Conservation (phyloP, 1,140 invertebrate species). For the Drosophila teissieri region DNA sequence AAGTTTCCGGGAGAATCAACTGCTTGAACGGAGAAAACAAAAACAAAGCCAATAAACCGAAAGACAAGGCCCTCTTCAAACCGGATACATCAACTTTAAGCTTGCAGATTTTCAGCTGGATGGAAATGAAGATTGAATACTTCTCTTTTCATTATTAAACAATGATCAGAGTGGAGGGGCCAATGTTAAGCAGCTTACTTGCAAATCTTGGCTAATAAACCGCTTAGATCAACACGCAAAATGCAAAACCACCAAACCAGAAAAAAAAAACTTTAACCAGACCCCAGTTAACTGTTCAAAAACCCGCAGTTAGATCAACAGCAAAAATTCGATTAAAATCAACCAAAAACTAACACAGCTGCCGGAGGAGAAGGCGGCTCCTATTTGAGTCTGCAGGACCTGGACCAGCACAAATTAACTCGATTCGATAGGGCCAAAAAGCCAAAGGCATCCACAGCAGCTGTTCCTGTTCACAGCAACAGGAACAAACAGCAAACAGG, state of each 20-base stretch:
- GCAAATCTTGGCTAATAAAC: conserved; percentile 54
- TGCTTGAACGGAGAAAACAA: conserved; percentile 14
- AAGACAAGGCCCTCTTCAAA: conserved; percentile 20
- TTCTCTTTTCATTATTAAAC: conserved; percentile 47
- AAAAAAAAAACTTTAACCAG: conserved; percentile 47
- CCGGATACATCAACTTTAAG: conserved; percentile 34
- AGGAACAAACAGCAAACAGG: conserved; percentile 7
- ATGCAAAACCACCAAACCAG: conserved; percentile 25
- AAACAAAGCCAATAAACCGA: conserved; percentile 26
- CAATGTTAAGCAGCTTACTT: conserved; percentile 41
- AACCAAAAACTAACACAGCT: conserved; percentile 49
- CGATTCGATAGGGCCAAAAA: conserved; percentile 53
- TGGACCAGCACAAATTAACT: conserved; percentile 55
- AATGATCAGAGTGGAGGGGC: conserved; percentile 25
- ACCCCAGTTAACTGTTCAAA: neutral
- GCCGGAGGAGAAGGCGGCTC: conserved; percentile 4
- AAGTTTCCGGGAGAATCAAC: conserved; percentile 31
- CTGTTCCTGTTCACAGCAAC: conserved; percentile 44
- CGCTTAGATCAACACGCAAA: conserved; percentile 58
- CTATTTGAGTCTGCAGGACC: conserved; percentile 18
- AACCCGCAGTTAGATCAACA: conserved; percentile 22
- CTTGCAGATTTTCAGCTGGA: neutral
- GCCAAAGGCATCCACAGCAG: conserved; percentile 33
- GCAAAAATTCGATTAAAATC: conserved; percentile 55
- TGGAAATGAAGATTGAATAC: neutral